Conservation (phyloP, 2,888 invertebrate species). For the Melikaiella ostensackeni region DNA sequence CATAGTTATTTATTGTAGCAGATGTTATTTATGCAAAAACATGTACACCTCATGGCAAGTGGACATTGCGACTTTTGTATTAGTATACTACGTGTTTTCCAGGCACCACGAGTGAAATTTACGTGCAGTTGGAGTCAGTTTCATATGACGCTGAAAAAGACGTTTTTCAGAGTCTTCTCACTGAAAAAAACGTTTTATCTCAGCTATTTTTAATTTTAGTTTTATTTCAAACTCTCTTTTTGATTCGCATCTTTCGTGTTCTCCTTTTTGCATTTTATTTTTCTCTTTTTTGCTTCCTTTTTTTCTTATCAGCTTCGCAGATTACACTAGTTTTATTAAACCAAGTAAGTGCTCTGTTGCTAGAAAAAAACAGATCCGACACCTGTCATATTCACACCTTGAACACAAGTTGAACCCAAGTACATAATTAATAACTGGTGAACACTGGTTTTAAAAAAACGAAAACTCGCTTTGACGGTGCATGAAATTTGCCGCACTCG, state of each 20-base stretch:
- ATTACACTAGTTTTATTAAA: not conserved
- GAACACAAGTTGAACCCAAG: not conserved
- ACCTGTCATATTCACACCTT: not conserved
- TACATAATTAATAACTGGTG: not conserved
- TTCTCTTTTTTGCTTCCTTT: not conserved
- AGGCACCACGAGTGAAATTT: too few species aligned
- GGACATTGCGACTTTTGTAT: not conserved
- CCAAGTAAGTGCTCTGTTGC: not conserved
- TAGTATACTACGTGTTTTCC: too few species aligned
- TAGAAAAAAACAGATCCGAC: not conserved
- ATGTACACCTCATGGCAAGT: not conserved
- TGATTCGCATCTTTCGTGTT: not conserved
- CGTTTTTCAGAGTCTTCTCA: not conserved
- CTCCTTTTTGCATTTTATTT: not conserved
- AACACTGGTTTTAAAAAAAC: not conserved
- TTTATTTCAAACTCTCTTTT: not conserved
- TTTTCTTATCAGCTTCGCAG: not conserved
- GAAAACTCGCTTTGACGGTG: not conserved
- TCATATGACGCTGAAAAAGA: too few species aligned
- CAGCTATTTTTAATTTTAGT: not conserved
- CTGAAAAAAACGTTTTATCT: not conserved
- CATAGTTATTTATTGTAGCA: constrained; percentile 19
- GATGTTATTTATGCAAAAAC: constrained; percentile 6
- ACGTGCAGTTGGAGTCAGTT: too few species aligned
- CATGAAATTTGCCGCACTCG: constrained; percentile 8